phyloP scores from a whole-genome alignment of 53 echinoderm and acorn worm genomes.

The Stichopus horrens region DNA sequence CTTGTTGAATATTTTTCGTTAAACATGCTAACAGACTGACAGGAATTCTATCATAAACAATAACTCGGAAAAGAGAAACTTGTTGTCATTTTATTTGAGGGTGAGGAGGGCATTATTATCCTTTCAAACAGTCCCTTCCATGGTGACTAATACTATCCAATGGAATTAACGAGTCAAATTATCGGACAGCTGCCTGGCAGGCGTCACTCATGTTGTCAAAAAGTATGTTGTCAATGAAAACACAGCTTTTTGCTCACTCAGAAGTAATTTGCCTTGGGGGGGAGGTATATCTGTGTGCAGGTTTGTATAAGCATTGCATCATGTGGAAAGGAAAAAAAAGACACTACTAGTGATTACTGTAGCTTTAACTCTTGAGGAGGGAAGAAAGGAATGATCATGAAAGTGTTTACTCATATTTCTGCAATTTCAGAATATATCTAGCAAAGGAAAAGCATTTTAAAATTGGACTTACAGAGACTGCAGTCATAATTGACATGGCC shows the following conservation, averaged over 20 bases:
- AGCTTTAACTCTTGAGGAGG: no score
- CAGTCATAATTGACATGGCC: no score
- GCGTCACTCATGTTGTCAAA: not conserved
- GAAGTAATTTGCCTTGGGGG: no score
- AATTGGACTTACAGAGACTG: not conserved
- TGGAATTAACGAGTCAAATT: not conserved
- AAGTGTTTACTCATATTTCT: no score
- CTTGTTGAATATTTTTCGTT: not conserved
- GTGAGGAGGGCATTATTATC: not conserved
- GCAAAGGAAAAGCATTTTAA: not conserved
- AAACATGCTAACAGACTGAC: not conserved
- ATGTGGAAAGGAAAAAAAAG: no score
- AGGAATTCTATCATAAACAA: not conserved
- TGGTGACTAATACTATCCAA: conserved; percentile 26
- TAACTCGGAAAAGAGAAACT: not conserved
- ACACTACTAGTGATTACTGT: no score
- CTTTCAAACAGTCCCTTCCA: not conserved
- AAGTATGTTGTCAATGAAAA: not conserved
- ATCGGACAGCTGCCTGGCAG: not conserved
- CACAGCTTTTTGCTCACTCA: not conserved
- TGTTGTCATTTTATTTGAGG: not conserved
- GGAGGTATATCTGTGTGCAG: no score
- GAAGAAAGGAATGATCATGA: no score
- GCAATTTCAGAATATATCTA: not conserved
- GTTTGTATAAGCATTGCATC: no score